phyloP scores from a whole-genome alignment of 1,140 invertebrate genomes.

The Hydropsyche tenuis region DNA sequence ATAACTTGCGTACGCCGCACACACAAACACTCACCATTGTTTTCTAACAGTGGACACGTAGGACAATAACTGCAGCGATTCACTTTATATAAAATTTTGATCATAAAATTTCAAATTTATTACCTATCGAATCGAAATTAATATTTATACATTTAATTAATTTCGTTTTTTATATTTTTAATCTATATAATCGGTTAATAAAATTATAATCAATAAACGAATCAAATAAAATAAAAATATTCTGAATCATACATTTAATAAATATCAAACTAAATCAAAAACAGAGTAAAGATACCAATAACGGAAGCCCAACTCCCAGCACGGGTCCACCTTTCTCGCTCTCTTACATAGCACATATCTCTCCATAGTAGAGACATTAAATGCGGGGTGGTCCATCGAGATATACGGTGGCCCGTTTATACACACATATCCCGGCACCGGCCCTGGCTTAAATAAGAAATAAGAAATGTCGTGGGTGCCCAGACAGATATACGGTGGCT shows the following conservation, averaged over 20 bases:
- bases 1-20: constrained; percentile 26
- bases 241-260: too few relatives aligned
- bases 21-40: too few relatives aligned
- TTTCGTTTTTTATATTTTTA: too few relatives aligned
- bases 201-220: too few relatives aligned
- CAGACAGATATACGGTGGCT: constrained; percentile 34
- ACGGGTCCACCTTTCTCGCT: not conserved
- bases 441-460: constrained; percentile 17
- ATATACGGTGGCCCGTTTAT: not conserved
- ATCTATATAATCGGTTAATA: too few relatives aligned
- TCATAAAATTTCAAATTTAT: too few relatives aligned
- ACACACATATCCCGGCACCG: not conserved
- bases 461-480: constrained; percentile 29
- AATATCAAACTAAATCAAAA: not conserved
- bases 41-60: not conserved
- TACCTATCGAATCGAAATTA: too few relatives aligned
- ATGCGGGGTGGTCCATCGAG: constrained; percentile 25
- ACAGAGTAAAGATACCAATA: constrained; percentile 14
- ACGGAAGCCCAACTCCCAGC: constrained; percentile 29
- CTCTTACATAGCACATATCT: too few relatives aligned
- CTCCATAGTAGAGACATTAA: constrained; percentile 24
- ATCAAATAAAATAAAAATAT: too few relatives aligned
- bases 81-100: too few relatives aligned
- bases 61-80: too few relatives aligned
- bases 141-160: too few relatives aligned